Evolutionary conservation across 1,140 invertebrate species (phyloP), one percentile per base, ranked within the genome.

Genomic region (Colletes gigas): DNA sequence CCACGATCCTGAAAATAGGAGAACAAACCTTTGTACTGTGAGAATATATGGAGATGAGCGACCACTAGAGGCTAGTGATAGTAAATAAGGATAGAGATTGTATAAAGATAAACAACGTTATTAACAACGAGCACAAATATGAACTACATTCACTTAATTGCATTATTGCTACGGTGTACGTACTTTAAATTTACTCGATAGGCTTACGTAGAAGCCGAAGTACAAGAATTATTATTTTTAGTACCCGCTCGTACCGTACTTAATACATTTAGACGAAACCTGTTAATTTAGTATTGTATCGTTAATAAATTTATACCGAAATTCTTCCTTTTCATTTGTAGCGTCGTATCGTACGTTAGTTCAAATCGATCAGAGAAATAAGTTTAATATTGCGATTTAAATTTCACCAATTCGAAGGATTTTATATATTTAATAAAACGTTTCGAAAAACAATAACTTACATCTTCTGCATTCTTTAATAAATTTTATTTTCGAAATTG

Each of bases 181-280:
- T 78, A 62, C 14, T 71, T 62, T 52, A 21, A 77, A 30, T 70
- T 60, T 19, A 60, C 30, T 60, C 21, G 17, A 70, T 81, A 69
- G 59, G 59, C 66, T 81, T 83, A 83, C n/a, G 59, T 75, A 81
- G 71, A 15, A 81, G 10, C 50, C 50, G 67, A 83, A 59, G 1
- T 60, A 70, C 30, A 50, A 50, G 17, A 66, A 54, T 55, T 14
- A 62, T 15, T 47, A 60, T n/a, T 80, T 80, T 68, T 66, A 73
- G 14, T 50, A 67, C 19, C 9, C 50, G n/a, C 12, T 10, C 2
- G 8, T 72, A 71, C 6, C 12, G 30, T 30, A 19, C 50, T n/a
- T 76, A 10, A 78, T 4, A 19, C 14, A 9, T 30, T 65, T 52
- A 59, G 54, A 21, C 59, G 52, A 10, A 1, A 10, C 44, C 44